phyloP scores from a whole-genome alignment of 1,140 invertebrate genomes.

The Delia radicum region DNA sequence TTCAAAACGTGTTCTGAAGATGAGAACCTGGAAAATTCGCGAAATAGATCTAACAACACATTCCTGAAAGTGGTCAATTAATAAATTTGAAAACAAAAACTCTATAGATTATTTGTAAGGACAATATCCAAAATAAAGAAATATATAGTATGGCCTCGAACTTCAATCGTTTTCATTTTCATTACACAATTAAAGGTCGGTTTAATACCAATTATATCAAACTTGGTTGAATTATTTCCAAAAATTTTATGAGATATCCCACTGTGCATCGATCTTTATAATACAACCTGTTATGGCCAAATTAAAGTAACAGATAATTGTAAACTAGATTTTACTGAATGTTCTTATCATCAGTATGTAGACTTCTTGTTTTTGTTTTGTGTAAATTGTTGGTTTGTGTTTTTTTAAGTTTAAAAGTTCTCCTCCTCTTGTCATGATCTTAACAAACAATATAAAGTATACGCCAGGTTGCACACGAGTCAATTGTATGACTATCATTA shows the following conservation, averaged over 20 bases:
- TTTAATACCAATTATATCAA: neutral
- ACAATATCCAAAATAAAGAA: too few species aligned
- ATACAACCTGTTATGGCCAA: neutral
- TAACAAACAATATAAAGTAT: neutral
- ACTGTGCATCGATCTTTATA: too few species aligned
- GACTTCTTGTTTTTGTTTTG: neutral
- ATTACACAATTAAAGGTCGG: neutral
- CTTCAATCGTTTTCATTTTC: too few species aligned
- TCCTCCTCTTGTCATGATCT: neutral
- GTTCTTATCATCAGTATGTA: neutral
- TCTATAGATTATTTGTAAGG: too few species aligned
- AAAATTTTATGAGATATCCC: too few species aligned
- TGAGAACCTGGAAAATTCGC: too few species aligned
- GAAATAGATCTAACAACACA: too few species aligned
- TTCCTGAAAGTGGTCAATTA: too few species aligned
- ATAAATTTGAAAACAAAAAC: too few species aligned
- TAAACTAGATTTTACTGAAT: neutral
- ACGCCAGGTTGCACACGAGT: neutral
- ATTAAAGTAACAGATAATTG: neutral
- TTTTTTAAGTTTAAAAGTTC: neutral
- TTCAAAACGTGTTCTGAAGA: too few species aligned
- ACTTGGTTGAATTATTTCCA: neutral
- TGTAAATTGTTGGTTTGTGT: neutral
- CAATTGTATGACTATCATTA: neutral
- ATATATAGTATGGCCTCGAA: too few species aligned